Percentiles rank a stretch among this genome's conserved stretches.
Evolutionary conservation across 1,140 invertebrate species (phyloP).

Genomic region (Arion vulgaris): DNA sequence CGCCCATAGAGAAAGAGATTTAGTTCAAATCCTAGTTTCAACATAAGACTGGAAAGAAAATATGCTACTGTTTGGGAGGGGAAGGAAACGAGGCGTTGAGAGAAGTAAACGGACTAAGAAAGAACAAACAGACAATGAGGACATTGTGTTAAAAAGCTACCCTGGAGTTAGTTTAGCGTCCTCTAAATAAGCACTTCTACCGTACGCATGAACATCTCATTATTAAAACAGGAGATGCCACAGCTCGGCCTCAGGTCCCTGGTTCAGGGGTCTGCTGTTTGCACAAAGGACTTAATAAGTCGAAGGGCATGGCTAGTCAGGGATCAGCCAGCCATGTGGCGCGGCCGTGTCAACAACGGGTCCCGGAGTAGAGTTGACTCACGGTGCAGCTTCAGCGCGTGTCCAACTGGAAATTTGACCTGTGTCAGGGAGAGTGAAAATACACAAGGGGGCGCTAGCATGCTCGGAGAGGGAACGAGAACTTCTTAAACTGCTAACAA

Average conservation of each 20-base stretch:
- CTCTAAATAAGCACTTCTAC: background rate
- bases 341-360: conserved; percentile 1
- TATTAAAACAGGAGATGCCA: background rate
- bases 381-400: background rate
- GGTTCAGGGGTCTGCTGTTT: background rate
- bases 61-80: background rate
- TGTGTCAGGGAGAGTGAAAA: background rate
- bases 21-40: too few relatives aligned
- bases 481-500: too few relatives aligned
- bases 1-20: too few relatives aligned
- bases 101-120: background rate
- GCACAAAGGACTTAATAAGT: conserved; percentile 25
- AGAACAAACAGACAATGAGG: conserved; percentile 1
- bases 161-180: background rate
- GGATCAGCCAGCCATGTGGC: background rate
- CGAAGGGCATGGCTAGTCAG: conserved; percentile 27
- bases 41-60: background rate
- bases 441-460: background rate
- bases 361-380: background rate
- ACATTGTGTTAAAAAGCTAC: background rate
- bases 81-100: background rate
- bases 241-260: conserved; percentile 1
- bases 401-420: background rate
- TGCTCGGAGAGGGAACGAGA: background rate
- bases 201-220: background rate